Evolutionary conservation across 2,888 invertebrate genomes (phyloP).

Genomic region (Apotomis turbidana): DNA sequence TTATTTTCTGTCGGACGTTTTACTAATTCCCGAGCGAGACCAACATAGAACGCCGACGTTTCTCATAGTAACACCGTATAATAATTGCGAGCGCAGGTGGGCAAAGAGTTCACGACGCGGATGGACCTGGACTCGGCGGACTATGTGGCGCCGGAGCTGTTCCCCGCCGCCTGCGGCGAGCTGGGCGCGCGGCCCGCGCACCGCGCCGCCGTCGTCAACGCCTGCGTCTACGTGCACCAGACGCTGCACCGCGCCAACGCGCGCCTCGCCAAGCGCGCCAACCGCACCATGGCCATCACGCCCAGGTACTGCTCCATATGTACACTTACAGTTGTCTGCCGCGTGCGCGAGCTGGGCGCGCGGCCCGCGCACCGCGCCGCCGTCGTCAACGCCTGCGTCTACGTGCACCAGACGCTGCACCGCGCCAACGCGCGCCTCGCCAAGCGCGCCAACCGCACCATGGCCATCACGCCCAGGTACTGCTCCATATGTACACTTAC

Average conservation of each 20-base stretch:
- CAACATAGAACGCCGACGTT: no score
- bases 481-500: no score
- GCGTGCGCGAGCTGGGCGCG: no score
- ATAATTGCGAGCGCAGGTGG: constrained; percentile 82
- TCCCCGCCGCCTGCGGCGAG: constrained; percentile 93
- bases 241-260: constrained; percentile 97
- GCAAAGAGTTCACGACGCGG: constrained; percentile 97
- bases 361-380: constrained; percentile 87
- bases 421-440: constrained; percentile 95
- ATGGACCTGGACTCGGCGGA: constrained; percentile 95
- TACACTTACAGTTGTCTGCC: no score
- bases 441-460: constrained; percentile 97
- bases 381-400: constrained; percentile 99
- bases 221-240: constrained; percentile 99
- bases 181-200: constrained; percentile 91
- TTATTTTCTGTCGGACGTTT: no score
- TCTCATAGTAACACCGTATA: no score
- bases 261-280: constrained; percentile 94
- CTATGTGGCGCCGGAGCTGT: constrained; percentile 94
- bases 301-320: constrained; percentile 84
- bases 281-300: constrained; percentile 98
- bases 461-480: constrained; percentile 97
- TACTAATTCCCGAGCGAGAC: no score
- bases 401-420: constrained; percentile 98
- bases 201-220: constrained; percentile 98